Percentiles rank a stretch among this genome's conserved stretches.
Conservation (phyloP, 2,888 invertebrate genomes). For the Polyommatus iphigenia region DNA sequence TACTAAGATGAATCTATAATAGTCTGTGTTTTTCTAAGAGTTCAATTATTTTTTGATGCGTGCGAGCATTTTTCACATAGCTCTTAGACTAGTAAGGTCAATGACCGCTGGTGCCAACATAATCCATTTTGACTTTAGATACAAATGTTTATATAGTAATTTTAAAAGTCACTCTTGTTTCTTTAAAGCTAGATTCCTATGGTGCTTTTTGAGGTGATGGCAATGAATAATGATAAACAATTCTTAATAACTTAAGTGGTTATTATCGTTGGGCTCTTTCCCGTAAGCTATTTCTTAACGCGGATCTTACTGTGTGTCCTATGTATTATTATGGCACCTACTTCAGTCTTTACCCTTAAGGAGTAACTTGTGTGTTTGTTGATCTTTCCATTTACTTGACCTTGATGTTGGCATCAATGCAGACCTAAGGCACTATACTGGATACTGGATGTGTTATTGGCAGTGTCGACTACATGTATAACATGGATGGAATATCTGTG, state of each 20-base stretch:
- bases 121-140: too few relatives aligned
- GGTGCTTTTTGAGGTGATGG: neutral
- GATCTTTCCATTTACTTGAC: neutral
- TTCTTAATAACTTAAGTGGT: neutral
- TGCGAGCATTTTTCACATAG: too few relatives aligned
- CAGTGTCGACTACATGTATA: neutral
- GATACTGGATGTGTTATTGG: neutral
- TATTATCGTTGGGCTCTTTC: neutral
- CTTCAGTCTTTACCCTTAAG: constrained; percentile 11
- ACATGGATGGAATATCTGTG: neutral
- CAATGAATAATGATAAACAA: neutral
- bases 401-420: neutral
- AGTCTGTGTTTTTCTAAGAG: too few relatives aligned
- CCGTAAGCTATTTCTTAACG: neutral
- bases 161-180: neutral
- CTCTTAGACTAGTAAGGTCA: too few relatives aligned
- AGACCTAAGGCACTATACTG: neutral
- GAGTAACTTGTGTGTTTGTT: neutral
- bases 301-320: neutral
- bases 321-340: constrained; percentile 6
- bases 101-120: too few relatives aligned
- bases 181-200: neutral
- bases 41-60: too few relatives aligned
- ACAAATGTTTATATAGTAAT: too few relatives aligned
- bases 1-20: too few relatives aligned